A percentile compares a stretch with the other conserved stretches of the same genome.
phyloP scores from a whole-genome alignment of 2,797 vertebrate species.

The Anguilla obscura region DNA sequence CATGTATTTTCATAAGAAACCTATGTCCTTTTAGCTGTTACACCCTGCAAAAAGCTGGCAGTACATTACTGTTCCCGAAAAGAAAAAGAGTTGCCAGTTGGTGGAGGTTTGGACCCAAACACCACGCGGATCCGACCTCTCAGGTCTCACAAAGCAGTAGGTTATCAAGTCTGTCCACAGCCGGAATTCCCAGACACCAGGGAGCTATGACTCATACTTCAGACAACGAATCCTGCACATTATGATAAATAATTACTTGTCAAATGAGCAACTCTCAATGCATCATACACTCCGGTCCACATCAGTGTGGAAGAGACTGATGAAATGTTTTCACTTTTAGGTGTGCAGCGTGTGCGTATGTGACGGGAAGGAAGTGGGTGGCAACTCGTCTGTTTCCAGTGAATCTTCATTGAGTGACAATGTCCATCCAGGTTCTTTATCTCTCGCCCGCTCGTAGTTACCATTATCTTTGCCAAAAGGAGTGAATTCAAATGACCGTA shows the following conservation, averaged over 20 bases:
- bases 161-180: not conserved
- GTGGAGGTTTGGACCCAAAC: not conserved
- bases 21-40: not conserved
- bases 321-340: not conserved
- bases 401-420: not conserved
- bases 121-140: not conserved
- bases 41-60: not conserved
- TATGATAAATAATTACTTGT: not conserved
- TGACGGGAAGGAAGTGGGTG: conserved; percentile 12
- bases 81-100: not conserved
- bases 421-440: not conserved
- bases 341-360: not conserved
- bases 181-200: not conserved
- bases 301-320: not conserved
- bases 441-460: not conserved
- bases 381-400: not conserved
- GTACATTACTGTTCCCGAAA: not conserved
- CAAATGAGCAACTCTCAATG: not conserved
- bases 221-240: not conserved
- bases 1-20: not conserved
- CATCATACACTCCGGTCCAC: not conserved
- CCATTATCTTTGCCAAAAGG: not conserved
- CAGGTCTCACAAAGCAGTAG: not conserved
- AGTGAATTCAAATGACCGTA: not conserved
- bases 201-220: not conserved